Conservation (phyloP, 2,888 invertebrate genomes). For the Aleiodes testaceus region DNA sequence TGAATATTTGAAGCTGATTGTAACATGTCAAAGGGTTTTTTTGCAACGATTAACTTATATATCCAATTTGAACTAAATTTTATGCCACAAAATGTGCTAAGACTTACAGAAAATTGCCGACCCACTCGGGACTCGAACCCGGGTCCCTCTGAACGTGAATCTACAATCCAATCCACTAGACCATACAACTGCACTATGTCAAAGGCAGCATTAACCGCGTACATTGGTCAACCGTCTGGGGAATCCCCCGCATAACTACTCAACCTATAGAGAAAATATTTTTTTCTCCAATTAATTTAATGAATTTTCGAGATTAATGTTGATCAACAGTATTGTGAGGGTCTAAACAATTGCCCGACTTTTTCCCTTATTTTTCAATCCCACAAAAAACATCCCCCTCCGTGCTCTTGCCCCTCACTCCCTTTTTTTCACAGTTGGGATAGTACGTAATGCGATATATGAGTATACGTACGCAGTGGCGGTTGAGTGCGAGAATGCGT, state of each 20-base stretch:
- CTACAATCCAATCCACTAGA: no score
- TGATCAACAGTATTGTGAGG: constrained; percentile 15
- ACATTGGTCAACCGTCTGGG: no score
- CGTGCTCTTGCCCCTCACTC: not conserved
- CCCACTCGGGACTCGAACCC: no score
- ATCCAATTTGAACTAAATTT: no score
- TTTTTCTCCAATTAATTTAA: not conserved
- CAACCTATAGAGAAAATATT: no score
- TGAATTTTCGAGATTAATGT: not conserved
- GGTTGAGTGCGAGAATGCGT: constrained; percentile 43
- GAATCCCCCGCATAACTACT: no score
- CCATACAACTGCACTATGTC: no score
- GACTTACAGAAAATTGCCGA: no score
- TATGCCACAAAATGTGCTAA: no score
- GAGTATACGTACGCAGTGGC: constrained; percentile 35
- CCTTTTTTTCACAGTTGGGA: constrained; percentile 42
- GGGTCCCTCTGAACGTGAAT: no score
- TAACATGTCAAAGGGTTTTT: constrained; percentile 3
- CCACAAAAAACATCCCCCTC: constrained; percentile 19
- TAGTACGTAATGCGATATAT: constrained; percentile 45
- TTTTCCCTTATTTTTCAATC: not conserved
- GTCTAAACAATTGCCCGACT: constrained; percentile 7
- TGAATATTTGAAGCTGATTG: constrained; percentile 29
- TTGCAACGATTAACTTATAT: no score
- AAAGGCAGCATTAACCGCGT: no score